These are phyloP conservation scores for Tethya wilhelma DNA, from an alignment of 37 sponge, comb jelly and placozoan species.

Conservation along the genomic window DNA sequence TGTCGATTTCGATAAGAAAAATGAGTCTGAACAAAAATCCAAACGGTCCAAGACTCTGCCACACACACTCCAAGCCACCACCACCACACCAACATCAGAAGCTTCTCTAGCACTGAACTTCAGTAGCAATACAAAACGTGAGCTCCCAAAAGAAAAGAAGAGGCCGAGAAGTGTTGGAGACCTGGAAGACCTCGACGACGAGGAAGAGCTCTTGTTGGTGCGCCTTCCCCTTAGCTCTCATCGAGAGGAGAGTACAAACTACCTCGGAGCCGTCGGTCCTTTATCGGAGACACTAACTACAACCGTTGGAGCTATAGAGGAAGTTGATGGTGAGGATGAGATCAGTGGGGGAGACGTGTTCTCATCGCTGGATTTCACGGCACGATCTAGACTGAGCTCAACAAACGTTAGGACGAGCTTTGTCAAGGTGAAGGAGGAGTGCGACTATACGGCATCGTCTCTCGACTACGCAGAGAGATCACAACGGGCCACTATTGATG, in stretches of 20 bases:
- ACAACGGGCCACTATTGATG: not conserved
- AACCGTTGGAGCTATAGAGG: not conserved
- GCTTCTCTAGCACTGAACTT: not conserved
- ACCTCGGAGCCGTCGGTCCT: not conserved
- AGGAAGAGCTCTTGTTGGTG: slow-evolving; percentile 23
- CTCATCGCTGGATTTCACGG: slow-evolving; percentile 1
- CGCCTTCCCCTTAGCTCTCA: not conserved
- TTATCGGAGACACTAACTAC: not conserved
- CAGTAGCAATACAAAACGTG: not conserved
- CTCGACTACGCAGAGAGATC: no score
- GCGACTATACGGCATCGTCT: no score
- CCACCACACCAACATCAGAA: not conserved
- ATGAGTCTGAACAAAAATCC: not conserved
- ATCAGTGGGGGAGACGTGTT: not conserved
- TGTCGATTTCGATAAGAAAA: slow-evolving; percentile 2
- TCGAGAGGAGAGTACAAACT: not conserved
- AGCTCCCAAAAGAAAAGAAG: not conserved
- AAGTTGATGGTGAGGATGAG: not conserved
- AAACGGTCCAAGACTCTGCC: not conserved
- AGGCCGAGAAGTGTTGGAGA: slow-evolving; percentile 19
- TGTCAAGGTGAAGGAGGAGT: no score
- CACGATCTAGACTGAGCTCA: no score
- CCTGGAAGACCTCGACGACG: slow-evolving; percentile 7
- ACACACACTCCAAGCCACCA: not conserved
- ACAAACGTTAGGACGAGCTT: no score